These are phyloP conservation scores for Ophonus ardosiacus DNA, from an alignment of 2,888 invertebrate species.

Conservation along the genomic window DNA sequence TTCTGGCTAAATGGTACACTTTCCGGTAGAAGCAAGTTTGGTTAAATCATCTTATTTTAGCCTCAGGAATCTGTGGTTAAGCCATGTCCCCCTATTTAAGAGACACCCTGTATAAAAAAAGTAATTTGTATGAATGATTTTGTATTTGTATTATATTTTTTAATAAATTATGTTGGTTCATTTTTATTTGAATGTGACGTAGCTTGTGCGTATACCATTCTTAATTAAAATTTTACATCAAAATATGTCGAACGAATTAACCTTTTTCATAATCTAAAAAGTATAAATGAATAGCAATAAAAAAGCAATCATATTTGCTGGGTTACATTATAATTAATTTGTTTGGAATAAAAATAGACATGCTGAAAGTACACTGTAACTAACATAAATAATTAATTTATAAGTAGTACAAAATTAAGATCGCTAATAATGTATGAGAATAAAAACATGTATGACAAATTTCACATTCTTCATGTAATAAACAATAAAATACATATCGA, in stretches of 20 bases:
- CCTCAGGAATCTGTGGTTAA: too few relatives aligned
- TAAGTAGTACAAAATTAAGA: constrained; percentile 14
- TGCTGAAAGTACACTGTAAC: constrained; percentile 1
- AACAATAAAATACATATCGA: background rate
- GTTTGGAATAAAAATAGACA: background rate
- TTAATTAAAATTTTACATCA: background rate
- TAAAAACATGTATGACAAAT: constrained; percentile 13
- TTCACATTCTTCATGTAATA: background rate
- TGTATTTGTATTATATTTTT: too few relatives aligned
- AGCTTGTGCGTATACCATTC: background rate
- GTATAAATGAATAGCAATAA: background rate
- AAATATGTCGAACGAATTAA: background rate
- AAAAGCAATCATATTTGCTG: background rate
- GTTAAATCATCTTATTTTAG: too few relatives aligned
- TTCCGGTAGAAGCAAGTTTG: too few relatives aligned
- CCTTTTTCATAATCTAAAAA: background rate
- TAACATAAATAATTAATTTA: constrained; percentile 11
- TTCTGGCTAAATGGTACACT: too few relatives aligned
- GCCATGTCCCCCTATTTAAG: too few relatives aligned
- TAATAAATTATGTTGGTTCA: too few relatives aligned
- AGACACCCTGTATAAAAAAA: too few relatives aligned
- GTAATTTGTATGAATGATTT: too few relatives aligned
- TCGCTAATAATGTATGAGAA: background rate
- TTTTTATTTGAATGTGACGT: background rate
- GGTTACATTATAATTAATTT: background rate